These are phyloP conservation scores for Trochalopteron elliotii DNA, from an alignment of 2,113 vertebrate species.

Conservation along the genomic window DNA sequence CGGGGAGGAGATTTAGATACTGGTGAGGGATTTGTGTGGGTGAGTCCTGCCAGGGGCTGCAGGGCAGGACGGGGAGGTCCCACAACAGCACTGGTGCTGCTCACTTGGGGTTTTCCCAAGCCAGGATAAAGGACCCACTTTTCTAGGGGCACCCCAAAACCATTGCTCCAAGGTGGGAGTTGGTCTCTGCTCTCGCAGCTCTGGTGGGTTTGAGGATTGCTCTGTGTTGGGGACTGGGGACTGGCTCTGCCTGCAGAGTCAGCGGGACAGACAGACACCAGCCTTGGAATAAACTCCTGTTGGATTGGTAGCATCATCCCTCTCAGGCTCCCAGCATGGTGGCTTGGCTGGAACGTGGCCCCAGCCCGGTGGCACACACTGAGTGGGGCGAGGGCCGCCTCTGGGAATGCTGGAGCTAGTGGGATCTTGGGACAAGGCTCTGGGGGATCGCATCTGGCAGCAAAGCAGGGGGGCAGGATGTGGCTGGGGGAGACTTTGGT, in stretches of 20 bases:
- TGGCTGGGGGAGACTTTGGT: background rate
- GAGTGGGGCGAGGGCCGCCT: accelerated
- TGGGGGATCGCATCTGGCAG: background rate
- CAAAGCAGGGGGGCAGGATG: background rate
- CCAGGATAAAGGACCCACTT: background rate
- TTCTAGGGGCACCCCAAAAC: background rate
- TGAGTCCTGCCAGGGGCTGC: background rate
- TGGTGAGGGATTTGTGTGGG: background rate
- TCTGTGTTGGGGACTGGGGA: background rate
- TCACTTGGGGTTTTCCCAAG: background rate
- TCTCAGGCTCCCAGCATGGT: accelerated
- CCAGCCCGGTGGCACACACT: accelerated
- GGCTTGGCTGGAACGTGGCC: accelerated
- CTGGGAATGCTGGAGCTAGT: background rate
- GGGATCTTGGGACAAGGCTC: background rate
- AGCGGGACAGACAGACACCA: background rate
- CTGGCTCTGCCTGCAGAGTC: accelerated
- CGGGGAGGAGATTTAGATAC: background rate
- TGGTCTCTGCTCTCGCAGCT: background rate
- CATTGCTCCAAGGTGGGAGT: accelerated
- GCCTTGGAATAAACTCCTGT: background rate
- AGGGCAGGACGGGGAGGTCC: background rate
- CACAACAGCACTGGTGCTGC: accelerated
- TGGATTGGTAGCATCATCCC: background rate
- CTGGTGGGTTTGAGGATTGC: accelerated